Base-by-base conservation (phyloP, 2,797 vertebrate genomes). In the Alosa sapidissima region DNA sequence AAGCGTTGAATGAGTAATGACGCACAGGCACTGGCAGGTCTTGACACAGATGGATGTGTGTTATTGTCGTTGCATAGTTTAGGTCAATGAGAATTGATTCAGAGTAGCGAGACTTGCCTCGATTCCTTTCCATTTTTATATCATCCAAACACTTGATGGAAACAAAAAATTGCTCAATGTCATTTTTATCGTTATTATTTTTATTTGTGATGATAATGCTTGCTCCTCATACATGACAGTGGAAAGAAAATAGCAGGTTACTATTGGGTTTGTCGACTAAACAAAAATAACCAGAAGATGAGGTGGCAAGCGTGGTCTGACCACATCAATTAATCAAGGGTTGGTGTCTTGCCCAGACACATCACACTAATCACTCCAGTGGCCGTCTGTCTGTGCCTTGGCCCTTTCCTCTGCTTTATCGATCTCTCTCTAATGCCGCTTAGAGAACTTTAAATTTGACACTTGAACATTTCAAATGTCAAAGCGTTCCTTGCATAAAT, bases 351-450 rank as follows among this genome's bases (percentile, higher is more conserved):
- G 65, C 55, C 58, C 72, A 60, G 88, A 62, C 65, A 55, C 86
- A 84, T 91, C 88, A 87, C 82, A 87, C 89, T 89, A 90, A 93
- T 92, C 90, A 86, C 88, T 91, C 87, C 82, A 85, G 87, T 83
- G 83, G 88, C 85, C 84, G 28, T 78, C 72, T 36, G 36, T 78
- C 72, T 84, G 51, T 41, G 45, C 84, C 41, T 72, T 82, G 81
- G 81, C 86, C 82, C 86, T 85, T 84, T 90, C 87, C 84, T 81
- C 83, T 45, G 4, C 5, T 41, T 78, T 83, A 92, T 92, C 60
- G 86, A 93, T 91, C 55, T 19, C 1, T 84, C 47, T 86, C 89
- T 81, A 88, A 84, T 85, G 84, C 86, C 83, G 83, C 87, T 81
- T 75, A 52, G 24, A 89, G 82, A 93, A 90, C 87, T 90, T 89